These are phyloP conservation scores for Enteromius trimaculatus DNA, from an alignment of 2,797 vertebrate species.

Conservation along the genomic window DNA sequence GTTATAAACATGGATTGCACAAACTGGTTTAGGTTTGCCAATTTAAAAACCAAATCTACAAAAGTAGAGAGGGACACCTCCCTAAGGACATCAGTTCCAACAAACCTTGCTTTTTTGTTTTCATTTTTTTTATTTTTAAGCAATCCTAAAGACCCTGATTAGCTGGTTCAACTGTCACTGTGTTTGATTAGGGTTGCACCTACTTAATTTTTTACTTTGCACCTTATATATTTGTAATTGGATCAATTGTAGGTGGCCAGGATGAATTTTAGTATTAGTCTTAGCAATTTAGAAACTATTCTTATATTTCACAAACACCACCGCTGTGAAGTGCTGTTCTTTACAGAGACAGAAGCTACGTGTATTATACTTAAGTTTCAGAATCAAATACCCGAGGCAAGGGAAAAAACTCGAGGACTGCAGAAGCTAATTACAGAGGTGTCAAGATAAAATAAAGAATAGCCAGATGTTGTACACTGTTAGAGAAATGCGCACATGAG, in stretches of 20 bases:
- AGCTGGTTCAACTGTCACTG: background rate
- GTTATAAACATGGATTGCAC: background rate
- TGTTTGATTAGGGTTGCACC: background rate
- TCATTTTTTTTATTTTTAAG: background rate
- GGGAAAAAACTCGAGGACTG: background rate
- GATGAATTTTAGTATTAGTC: background rate
- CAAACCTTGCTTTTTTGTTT: background rate
- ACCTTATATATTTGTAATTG: background rate
- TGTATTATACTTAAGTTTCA: background rate
- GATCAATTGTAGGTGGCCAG: background rate
- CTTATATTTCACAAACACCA: background rate
- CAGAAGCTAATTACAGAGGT: background rate
- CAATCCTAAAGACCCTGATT: background rate
- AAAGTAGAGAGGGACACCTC: background rate
- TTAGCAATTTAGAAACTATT: background rate
- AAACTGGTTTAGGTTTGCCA: background rate
- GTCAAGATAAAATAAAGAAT: conserved; percentile 8
- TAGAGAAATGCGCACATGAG: background rate
- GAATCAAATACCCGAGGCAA: background rate
- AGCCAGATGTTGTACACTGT: conserved; percentile 18
- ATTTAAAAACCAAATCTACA: background rate
- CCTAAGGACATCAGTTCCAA: background rate
- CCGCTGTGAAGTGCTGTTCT: background rate
- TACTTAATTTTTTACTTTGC: background rate
- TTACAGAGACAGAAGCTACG: background rate